These are phyloP conservation scores for Leptarthrus brevirostris DNA, from an alignment of 2,888 invertebrate genomes.

Conservation along the genomic window DNA sequence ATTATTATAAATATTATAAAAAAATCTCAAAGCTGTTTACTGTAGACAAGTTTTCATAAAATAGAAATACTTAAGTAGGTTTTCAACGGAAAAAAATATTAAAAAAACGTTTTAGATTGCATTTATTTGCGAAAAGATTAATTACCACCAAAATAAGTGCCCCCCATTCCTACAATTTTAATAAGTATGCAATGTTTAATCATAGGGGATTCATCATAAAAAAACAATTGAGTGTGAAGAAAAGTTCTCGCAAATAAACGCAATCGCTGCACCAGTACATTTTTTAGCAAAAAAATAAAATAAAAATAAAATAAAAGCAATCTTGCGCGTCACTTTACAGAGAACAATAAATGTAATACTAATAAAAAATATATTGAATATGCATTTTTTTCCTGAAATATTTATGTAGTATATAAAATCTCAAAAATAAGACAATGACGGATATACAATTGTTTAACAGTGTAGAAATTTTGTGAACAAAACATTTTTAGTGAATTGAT, in stretches of 20 bases:
- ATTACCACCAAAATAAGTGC: background rate
- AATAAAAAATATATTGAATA: conserved; percentile 5
- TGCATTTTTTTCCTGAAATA: background rate
- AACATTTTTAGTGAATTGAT: background rate
- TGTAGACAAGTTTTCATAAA: conserved; percentile 47
- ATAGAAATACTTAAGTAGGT: conserved; percentile 48
- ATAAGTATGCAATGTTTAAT: background rate
- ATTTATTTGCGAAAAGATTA: conserved; percentile 32
- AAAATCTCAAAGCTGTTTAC: conserved; percentile 45
- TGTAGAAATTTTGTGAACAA: background rate
- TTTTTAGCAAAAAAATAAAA: background rate
- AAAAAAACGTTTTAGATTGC: conserved; percentile 19
- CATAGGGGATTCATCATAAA: too few species aligned
- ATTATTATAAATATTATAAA: conserved; percentile 41
- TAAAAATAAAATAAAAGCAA: background rate
- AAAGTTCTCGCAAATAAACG: conserved; percentile 18
- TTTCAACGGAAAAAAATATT: conserved; percentile 44
- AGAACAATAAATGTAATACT: background rate
- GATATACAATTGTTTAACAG: conserved; percentile 4
- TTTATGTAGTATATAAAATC: background rate
- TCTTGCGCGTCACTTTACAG: background rate
- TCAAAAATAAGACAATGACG: background rate
- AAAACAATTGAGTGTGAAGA: background rate
- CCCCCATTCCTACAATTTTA: background rate
- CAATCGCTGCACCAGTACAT: conserved; percentile 45